Evolutionary conservation across 2,888 invertebrate species (phyloP).

Genomic region (Pemphredon lugubris): DNA sequence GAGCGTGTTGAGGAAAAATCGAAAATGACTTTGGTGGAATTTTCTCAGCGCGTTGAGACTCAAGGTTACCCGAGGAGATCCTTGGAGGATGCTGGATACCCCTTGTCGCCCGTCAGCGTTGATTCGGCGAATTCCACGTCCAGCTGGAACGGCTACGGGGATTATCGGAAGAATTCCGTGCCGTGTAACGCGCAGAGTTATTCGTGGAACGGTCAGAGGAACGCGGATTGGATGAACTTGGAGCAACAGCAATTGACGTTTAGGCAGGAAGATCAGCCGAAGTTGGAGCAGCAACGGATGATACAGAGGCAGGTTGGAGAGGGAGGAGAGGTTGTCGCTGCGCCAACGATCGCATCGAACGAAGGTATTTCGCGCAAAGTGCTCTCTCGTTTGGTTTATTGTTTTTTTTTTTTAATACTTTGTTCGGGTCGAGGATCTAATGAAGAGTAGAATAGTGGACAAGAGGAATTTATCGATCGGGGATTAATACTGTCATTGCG

Average conservation of each 20-base stretch:
- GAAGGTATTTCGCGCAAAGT: slow-evolving; percentile 17
- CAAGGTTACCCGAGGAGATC: neutral
- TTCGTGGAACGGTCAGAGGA: slow-evolving; percentile 10
- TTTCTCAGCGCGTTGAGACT: neutral
- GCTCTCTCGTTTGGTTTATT: slow-evolving; percentile 9
- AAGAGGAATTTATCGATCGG: no score
- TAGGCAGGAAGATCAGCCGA: neutral
- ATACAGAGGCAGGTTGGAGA: neutral
- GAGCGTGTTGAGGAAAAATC: neutral
- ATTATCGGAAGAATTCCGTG: slow-evolving; percentile 3
- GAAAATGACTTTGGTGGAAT: slow-evolving; percentile 18
- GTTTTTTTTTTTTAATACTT: neutral
- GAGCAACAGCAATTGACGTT: neutral
- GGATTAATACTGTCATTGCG: no score
- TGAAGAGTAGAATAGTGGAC: no score
- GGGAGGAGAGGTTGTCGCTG: neutral
- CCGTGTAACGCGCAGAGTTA: slow-evolving; percentile 2
- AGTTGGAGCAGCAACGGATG: slow-evolving; percentile 9
- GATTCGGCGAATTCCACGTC: slow-evolving; percentile 42
- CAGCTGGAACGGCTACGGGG: slow-evolving; percentile 32
- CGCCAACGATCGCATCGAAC: no score
- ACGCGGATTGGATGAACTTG: slow-evolving; percentile 2
- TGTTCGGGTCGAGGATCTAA: no score
- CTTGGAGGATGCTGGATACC: slow-evolving; percentile 29
- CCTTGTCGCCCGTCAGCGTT: slow-evolving; percentile 47